Evolutionary conservation across 2,888 invertebrate species (phyloP).

Genomic region (Drosophila anomalata): DNA sequence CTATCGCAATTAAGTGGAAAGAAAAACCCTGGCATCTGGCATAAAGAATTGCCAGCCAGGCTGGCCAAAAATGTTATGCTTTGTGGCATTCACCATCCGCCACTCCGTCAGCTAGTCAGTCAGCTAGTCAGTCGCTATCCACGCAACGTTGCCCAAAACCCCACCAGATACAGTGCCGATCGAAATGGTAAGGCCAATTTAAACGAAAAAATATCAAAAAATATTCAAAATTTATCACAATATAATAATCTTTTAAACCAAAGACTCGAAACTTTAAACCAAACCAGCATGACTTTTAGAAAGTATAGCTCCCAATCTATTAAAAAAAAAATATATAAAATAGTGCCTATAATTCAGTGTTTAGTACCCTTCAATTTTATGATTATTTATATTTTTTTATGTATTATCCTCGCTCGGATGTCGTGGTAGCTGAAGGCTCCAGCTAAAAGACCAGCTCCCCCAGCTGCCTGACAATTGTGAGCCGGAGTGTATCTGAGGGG

Average conservation of each 20-base stretch:
- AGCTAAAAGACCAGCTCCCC: neutral
- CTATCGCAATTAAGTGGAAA: constrained; percentile 45
- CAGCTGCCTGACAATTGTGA: constrained; percentile 23
- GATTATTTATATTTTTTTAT: constrained; percentile 4
- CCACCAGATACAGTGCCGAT: constrained; percentile 21
- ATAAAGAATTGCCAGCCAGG: constrained; percentile 35
- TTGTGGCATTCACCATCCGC: constrained; percentile 47
- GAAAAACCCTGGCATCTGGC: constrained; percentile 36
- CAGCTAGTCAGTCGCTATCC: constrained; percentile 30
- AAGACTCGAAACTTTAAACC: too few relatives aligned
- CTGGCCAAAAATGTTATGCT: constrained; percentile 46
- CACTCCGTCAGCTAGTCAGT: constrained; percentile 12
- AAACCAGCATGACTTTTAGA: neutral
- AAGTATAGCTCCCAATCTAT: neutral
- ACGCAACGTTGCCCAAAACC: constrained; percentile 39
- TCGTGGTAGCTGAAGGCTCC: neutral
- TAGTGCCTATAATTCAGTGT: neutral
- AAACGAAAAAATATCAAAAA: too few relatives aligned
- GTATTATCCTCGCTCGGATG: neutral
- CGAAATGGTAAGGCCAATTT: constrained; percentile 5
- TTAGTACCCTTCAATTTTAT: neutral
- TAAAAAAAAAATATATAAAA: neutral
- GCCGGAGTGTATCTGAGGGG: constrained; percentile 25
- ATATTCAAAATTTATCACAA: too few relatives aligned
- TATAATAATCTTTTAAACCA: too few relatives aligned